Percentiles rank a stretch among this genome's conserved stretches.
Conservation (phyloP, 2,797 vertebrate species). For the Clarias fuscus region DNA sequence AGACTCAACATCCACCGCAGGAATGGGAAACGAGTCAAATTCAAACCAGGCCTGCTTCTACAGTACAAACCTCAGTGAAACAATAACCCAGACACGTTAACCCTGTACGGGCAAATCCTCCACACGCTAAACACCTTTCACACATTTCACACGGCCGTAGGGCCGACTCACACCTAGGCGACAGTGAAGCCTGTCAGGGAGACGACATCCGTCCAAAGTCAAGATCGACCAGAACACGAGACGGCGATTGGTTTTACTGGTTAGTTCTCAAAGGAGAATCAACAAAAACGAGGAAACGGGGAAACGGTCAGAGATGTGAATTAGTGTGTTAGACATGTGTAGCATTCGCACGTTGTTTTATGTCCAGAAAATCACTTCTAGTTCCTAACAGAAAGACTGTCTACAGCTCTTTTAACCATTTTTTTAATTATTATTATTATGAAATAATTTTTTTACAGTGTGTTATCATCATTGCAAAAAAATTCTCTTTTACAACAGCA, state of each 20-base stretch:
- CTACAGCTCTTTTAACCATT: background rate
- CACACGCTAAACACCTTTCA: background rate
- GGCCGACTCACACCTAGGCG: constrained; percentile 22
- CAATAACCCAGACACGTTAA: constrained; percentile 28
- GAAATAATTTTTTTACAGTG: background rate
- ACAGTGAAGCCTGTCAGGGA: background rate
- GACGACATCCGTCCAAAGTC: constrained; percentile 3
- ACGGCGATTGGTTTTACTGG: background rate
- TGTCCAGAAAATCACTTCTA: background rate
- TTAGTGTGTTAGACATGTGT: background rate
- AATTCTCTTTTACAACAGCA: background rate
- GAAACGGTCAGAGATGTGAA: background rate
- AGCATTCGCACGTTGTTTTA: background rate
- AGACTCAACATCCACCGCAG: constrained; percentile 21
- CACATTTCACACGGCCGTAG: background rate
- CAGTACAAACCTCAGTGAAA: constrained; percentile 7
- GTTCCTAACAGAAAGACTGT: background rate
- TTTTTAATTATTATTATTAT: background rate
- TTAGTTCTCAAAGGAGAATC: constrained; percentile 6
- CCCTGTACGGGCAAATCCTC: constrained; percentile 23
- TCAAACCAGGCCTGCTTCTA: constrained; percentile 35
- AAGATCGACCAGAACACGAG: constrained; percentile 9
- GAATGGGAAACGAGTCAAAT: constrained; percentile 29
- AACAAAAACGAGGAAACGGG: background rate
- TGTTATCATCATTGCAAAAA: background rate